Base-by-base conservation (phyloP, 37 sponge, comb jelly and placozoan genomes). In the Cladorhizidae sp. region DNA sequence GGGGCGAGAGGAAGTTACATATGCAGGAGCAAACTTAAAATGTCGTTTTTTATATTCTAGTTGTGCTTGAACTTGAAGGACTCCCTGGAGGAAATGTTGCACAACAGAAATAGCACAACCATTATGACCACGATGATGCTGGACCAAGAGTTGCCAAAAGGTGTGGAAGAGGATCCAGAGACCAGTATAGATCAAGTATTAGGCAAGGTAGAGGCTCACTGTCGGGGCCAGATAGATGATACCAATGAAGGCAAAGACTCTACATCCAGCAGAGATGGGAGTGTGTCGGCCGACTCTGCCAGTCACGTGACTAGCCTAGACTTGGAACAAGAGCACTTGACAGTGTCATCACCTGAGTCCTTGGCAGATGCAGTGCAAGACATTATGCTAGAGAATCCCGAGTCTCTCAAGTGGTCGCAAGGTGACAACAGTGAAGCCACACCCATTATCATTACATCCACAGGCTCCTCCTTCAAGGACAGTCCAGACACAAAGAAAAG, bases 151-250 rank as follows among this genome's bases (percentile, higher is more conserved):
- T 6, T 58, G 18, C 45, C 23, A 43, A n/a, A 39, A 51, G 67
- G 36, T 35, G 35, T 65, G 2, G 75, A 67, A 0, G 84, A 65
- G 41, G 67, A 75, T 1, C 8, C n/a, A 15, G 76, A 63, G 31
- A 83, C 69, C 28, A 67, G 70, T 29, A 83, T 83, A 29, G 84
- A 83, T 43, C 42, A 37, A 1, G 74, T 61, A 12, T 22, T 82
- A 26, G 64, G 64, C 15, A 63, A 28, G n/a, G 39, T 31, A 22
- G 49, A 9, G 49, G 9, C 5, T 9, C 49, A 9, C 5, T 45
- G 49, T 45, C 49, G 8, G 5, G 49, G 49, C 8, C 49, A 45
- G 49, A 45, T 12, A 12, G 49, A 9, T 45, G 49, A 45, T 5
- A 12, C 9, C 9, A 45, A 45, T 5, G 49, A 45, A n/a, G n/a